Evolutionary conservation across 35 echinoderm and acorn worm genomes (phyloP).

Genomic region (Amphiura filiformis): DNA sequence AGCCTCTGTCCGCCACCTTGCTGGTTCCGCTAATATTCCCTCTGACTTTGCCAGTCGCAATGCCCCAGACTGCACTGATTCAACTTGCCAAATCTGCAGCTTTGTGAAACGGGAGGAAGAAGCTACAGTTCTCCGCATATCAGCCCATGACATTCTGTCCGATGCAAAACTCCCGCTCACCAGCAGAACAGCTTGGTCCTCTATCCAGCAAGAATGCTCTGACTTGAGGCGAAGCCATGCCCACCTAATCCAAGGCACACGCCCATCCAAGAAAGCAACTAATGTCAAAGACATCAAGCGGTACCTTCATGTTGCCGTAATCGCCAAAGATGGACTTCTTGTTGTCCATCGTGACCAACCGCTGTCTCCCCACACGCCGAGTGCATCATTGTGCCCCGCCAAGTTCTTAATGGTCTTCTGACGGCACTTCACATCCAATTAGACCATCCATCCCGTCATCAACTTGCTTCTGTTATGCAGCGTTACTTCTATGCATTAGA

Average conservation of each 20-base stretch:
- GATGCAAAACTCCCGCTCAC: slow-evolving; percentile 33
- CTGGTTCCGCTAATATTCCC: slow-evolving; percentile 44
- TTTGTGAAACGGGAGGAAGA: slow-evolving; percentile 14
- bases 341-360: slow-evolving; percentile 20
- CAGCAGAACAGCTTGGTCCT: slow-evolving; percentile 18
- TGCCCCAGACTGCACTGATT: slow-evolving; percentile 29
- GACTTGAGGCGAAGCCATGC: slow-evolving; percentile 45
- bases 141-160: slow-evolving; percentile 16
- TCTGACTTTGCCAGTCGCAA: slow-evolving; percentile 59
- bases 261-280: slow-evolving; percentile 28
- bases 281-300: slow-evolving; percentile 28
- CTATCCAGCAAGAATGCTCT: slow-evolving; percentile 36
- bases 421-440: slow-evolving; percentile 57
- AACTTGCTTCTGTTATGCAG: slow-evolving; percentile 20
- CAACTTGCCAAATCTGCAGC: slow-evolving; percentile 31
- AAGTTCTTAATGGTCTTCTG: slow-evolving; percentile 46
- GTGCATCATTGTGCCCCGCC: slow-evolving; percentile 46
- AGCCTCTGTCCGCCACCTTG: slow-evolving; percentile 16
- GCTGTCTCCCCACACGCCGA: not conserved
- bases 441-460: slow-evolving; percentile 46
- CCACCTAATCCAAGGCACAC: slow-evolving; percentile 28
- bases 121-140: slow-evolving; percentile 6
- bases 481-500: not conserved
- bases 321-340: slow-evolving; percentile 44
- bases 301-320: slow-evolving; percentile 14